Evolutionary conservation across 2,888 invertebrate genomes (phyloP).

Genomic region (Therioaphis trifolii): DNA sequence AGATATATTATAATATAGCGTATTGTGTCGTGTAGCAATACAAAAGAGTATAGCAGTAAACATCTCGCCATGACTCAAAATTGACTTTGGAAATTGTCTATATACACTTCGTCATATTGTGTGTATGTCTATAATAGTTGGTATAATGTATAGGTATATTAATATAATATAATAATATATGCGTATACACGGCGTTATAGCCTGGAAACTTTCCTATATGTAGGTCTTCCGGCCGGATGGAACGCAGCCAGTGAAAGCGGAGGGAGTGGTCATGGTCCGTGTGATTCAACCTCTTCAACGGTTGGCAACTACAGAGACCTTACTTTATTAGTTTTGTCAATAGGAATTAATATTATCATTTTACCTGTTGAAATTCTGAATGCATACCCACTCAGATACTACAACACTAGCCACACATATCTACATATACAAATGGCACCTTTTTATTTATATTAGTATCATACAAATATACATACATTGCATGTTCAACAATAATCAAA

Average conservation of each 20-base stretch:
- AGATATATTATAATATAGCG: not conserved
- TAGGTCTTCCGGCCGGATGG: conserved; percentile 63
- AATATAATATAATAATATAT: conserved; percentile 47
- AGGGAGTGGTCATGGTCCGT: conserved; percentile 62
- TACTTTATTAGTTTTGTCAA: conserved; percentile 49
- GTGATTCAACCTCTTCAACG: conserved; percentile 50
- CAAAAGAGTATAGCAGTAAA: conserved; percentile 10
- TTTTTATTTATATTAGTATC: too few relatives aligned
- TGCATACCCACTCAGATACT: not conserved
- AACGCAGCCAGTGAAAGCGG: conserved; percentile 61
- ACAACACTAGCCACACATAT: too few relatives aligned
- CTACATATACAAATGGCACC: too few relatives aligned
- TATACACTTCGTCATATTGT: conserved; percentile 24
- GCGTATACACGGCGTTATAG: conserved; percentile 43
- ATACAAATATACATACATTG: too few relatives aligned
- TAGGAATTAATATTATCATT: conserved; percentile 9
- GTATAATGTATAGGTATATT: conserved; percentile 30
- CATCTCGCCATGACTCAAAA: conserved; percentile 38
- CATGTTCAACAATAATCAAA: too few relatives aligned
- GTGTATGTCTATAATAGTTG: not conserved
- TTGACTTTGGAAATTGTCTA: conserved; percentile 39
- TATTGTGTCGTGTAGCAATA: not conserved
- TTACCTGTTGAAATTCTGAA: conserved; percentile 16
- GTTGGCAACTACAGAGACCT: conserved; percentile 23
- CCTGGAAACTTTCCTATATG: conserved; percentile 59